phyloP scores from a whole-genome alignment of 1,140 invertebrate genomes.

The Drosophila carrolli region DNA sequence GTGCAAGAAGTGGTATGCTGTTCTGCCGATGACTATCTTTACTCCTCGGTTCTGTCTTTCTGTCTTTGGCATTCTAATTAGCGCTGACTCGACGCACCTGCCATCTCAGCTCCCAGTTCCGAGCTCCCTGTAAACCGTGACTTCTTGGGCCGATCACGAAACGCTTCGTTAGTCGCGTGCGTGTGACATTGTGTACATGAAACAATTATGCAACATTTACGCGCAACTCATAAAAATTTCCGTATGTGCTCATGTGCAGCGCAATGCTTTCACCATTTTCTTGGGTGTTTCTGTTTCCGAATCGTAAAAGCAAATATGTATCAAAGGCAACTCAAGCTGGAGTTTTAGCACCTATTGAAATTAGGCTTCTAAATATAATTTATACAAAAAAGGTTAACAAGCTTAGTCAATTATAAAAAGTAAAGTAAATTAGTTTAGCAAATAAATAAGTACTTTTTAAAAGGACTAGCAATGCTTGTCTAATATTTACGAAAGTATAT shows the following conservation, averaged over 20 bases:
- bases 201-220: slow-evolving; percentile 74
- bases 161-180: slow-evolving; percentile 66
- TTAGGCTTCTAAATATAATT: slow-evolving; percentile 1
- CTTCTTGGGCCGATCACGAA: slow-evolving; percentile 33
- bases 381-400: not conserved
- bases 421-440: too few species aligned
- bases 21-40: slow-evolving; percentile 38
- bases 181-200: slow-evolving; percentile 65
- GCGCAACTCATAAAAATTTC: slow-evolving; percentile 42
- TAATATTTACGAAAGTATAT: too few species aligned
- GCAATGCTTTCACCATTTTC: slow-evolving; percentile 9
- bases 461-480: too few species aligned
- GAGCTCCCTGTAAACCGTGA: not conserved
- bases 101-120: slow-evolving; percentile 15
- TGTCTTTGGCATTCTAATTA: slow-evolving; percentile 61
- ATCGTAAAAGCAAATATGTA: not conserved
- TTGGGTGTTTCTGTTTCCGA: not conserved
- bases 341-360: not conserved
- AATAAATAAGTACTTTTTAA: too few species aligned
- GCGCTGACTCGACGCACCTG: slow-evolving; percentile 42
- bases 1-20: slow-evolving; percentile 4
- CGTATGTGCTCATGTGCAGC: slow-evolving; percentile 5
- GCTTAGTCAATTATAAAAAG: too few species aligned
- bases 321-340: not conserved
- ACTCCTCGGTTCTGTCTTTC: slow-evolving; percentile 1